phyloP scores from a whole-genome alignment of 2,888 invertebrate species.

The Melinaea menophilus region DNA sequence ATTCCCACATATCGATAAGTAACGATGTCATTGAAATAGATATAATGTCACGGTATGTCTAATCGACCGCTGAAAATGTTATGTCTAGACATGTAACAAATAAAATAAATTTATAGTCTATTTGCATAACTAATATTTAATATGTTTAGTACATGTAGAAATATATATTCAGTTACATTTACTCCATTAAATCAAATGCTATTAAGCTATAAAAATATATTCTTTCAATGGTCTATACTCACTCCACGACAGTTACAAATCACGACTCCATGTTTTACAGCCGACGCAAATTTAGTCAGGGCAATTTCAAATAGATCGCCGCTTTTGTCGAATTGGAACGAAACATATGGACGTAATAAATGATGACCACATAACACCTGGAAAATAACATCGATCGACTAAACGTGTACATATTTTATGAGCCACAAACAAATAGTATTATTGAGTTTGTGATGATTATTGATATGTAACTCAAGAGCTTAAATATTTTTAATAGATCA shows the following conservation, averaged over 20 bases:
- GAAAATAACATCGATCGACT: slow-evolving; percentile 43
- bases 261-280: slow-evolving; percentile 28
- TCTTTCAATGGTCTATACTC: slow-evolving; percentile 34
- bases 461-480: no score
- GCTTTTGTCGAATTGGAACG: slow-evolving; percentile 38
- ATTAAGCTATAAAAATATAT: slow-evolving; percentile 51
- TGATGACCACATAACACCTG: slow-evolving; percentile 38
- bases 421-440: background rate
- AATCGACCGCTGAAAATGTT: no score
- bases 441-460: no score
- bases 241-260: slow-evolving; percentile 38
- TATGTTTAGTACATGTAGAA: no score
- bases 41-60: no score
- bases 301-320: slow-evolving; percentile 33
- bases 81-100: no score
- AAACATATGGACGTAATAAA: slow-evolving; percentile 43
- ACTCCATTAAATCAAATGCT: slow-evolving; percentile 11
- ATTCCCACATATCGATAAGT: no score
- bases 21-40: no score
- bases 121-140: no score
- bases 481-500: no score
- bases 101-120: no score
- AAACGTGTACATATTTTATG: slow-evolving; percentile 9
- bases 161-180: no score
- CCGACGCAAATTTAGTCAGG: slow-evolving; percentile 36